A percentile compares a stretch with the other conserved stretches of the same genome.
These are phyloP conservation scores for Porites rus DNA, from an alignment of 92 coral and sea anemone genomes.

Conservation along the genomic window DNA sequence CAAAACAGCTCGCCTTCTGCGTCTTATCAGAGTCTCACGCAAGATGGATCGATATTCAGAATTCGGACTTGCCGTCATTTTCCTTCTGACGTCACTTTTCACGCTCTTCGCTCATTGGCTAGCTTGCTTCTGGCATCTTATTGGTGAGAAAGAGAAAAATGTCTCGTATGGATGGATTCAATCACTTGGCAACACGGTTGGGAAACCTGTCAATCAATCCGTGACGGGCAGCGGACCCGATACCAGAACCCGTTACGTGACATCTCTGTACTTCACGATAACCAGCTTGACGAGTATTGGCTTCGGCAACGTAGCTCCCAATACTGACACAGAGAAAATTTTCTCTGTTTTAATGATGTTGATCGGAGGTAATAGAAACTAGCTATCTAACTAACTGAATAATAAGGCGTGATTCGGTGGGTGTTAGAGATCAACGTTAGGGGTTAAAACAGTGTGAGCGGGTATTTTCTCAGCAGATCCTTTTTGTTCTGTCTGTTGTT, in stretches of 20 bases:
- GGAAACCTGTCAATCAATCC: slow-evolving; percentile 37
- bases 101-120: slow-evolving; percentile 97
- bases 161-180: slow-evolving; percentile 85
- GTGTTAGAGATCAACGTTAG: no score
- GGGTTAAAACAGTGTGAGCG: no score
- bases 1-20: slow-evolving; percentile 92
- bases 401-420: no score
- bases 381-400: background rate
- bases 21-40: slow-evolving; percentile 95
- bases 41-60: slow-evolving; percentile 99
- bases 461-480: no score
- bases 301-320: slow-evolving; percentile 95
- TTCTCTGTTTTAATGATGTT: slow-evolving; percentile 91
- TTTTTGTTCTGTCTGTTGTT: no score
- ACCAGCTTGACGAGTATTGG: slow-evolving; percentile 98
- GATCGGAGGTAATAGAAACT: slow-evolving; percentile 80
- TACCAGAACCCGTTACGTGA: slow-evolving; percentile 71
- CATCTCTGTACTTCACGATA: slow-evolving; percentile 89
- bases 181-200: slow-evolving; percentile 57
- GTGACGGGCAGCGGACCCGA: slow-evolving; percentile 60
- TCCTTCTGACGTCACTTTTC: slow-evolving; percentile 90
- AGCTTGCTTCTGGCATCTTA: slow-evolving; percentile 94
- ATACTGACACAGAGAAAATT: slow-evolving; percentile 86
- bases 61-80: slow-evolving; percentile 93
- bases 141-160: slow-evolving; percentile 69